Evolutionary conservation across 2,888 invertebrate species (phyloP).

Genomic region (Andricus curvator): DNA sequence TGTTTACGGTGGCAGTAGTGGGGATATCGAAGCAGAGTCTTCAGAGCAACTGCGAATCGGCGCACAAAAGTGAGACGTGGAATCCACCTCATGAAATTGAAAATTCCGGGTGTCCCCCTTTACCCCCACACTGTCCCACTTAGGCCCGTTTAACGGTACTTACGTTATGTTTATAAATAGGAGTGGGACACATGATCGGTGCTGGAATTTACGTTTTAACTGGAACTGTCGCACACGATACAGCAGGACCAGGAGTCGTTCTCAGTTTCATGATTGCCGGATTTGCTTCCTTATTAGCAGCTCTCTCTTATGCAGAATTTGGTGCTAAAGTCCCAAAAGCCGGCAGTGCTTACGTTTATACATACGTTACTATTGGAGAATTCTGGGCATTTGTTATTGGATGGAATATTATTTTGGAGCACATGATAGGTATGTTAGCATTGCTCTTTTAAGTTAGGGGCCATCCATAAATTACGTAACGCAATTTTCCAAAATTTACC

Average conservation of each 20-base stretch:
- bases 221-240: slow-evolving; percentile 89
- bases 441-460: too few species aligned
- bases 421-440: slow-evolving; percentile 87
- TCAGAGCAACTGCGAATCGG: too few species aligned
- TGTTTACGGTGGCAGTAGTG: too few species aligned
- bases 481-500: too few species aligned
- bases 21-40: too few species aligned
- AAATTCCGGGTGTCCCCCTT: too few species aligned
- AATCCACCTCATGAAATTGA: too few species aligned
- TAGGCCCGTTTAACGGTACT: neutral
- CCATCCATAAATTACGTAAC: too few species aligned
- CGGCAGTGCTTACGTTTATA: slow-evolving; percentile 96
- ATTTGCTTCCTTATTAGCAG: slow-evolving; percentile 88
- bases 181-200: slow-evolving; percentile 96
- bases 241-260: slow-evolving; percentile 91
- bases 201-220: slow-evolving; percentile 96
- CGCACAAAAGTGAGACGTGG: too few species aligned
- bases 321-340: slow-evolving; percentile 93
- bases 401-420: slow-evolving; percentile 95
- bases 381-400: slow-evolving; percentile 97
- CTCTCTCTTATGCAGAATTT: slow-evolving; percentile 94
- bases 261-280: slow-evolving; percentile 88
- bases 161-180: slow-evolving; percentile 76
- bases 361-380: slow-evolving; percentile 95
- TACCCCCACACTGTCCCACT: too few species aligned